Conservation (phyloP, 2,113 vertebrate species). For the Periophthalmodon schlosseri region DNA sequence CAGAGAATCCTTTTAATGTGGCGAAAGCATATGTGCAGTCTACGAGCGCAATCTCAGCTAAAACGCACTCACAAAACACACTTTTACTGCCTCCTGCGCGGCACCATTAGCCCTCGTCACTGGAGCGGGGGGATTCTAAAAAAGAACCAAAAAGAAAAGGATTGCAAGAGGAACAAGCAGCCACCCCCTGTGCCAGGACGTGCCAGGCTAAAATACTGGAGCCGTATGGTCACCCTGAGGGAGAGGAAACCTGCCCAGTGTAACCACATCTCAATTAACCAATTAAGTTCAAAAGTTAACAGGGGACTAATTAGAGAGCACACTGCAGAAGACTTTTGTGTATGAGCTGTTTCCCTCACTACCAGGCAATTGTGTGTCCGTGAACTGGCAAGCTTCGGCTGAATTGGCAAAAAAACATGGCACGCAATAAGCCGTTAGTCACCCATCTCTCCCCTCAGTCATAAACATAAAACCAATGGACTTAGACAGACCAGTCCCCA, state of each 20-base stretch:
- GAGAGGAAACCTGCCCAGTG: slow-evolving; percentile 66
- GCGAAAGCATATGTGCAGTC: slow-evolving; percentile 66
- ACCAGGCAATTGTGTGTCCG: slow-evolving; percentile 48
- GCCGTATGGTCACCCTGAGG: slow-evolving; percentile 65
- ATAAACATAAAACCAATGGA: slow-evolving; percentile 62
- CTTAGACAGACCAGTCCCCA: slow-evolving; percentile 71
- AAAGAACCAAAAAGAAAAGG: slow-evolving; percentile 32
- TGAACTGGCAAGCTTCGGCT: slow-evolving; percentile 54
- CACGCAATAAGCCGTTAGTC: slow-evolving; percentile 64
- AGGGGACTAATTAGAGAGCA: slow-evolving; percentile 64
- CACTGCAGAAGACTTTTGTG: slow-evolving; percentile 60
- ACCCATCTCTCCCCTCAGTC: slow-evolving; percentile 58
- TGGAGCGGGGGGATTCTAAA: slow-evolving; percentile 50
- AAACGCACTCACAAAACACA: slow-evolving; percentile 64
- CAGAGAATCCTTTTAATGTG: slow-evolving; percentile 74
- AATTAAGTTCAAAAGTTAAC: slow-evolving; percentile 74
- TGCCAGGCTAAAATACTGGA: slow-evolving; percentile 63
- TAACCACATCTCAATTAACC: slow-evolving; percentile 72
- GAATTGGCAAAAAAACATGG: slow-evolving; percentile 54
- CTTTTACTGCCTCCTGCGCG: slow-evolving; percentile 71
- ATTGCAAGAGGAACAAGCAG: slow-evolving; percentile 30
- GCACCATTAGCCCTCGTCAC: slow-evolving; percentile 59
- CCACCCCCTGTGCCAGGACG: slow-evolving; percentile 62
- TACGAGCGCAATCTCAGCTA: slow-evolving; percentile 62
- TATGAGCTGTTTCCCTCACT: slow-evolving; percentile 33